Conservation (phyloP, 2,888 invertebrate genomes). For the Chouioia cunea region DNA sequence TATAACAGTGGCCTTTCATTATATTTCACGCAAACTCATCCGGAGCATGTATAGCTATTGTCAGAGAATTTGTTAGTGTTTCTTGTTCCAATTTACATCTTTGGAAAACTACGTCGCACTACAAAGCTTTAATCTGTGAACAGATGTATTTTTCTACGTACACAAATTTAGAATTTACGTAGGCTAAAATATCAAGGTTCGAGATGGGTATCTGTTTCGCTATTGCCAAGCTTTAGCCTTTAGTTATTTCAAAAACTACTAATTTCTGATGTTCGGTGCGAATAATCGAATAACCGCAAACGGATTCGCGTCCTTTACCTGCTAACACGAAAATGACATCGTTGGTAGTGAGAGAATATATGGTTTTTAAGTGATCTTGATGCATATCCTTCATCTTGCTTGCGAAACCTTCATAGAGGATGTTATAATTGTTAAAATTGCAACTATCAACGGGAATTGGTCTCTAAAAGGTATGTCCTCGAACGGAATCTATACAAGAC, state of each 20-base stretch:
- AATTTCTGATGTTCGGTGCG: constrained; percentile 42
- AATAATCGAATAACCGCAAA: constrained; percentile 37
- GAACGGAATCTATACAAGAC: too few relatives aligned
- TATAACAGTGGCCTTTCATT: constrained; percentile 51
- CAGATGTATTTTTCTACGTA: constrained; percentile 53
- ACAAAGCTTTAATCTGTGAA: constrained; percentile 45
- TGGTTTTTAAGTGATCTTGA: background rate
- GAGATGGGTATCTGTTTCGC: background rate
- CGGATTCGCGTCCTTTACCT: background rate
- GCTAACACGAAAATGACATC: constrained; percentile 16
- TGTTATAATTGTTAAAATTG: too few relatives aligned
- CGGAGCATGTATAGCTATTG: too few relatives aligned
- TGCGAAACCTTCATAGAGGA: too few relatives aligned
- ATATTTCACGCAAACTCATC: constrained; percentile 52
- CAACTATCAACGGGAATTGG: too few relatives aligned
- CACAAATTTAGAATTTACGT: constrained; percentile 52
- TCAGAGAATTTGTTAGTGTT: too few relatives aligned
- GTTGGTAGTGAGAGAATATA: constrained; percentile 10
- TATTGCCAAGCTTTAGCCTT: background rate
- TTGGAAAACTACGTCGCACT: too few relatives aligned
- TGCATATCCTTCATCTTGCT: too few relatives aligned
- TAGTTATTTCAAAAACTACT: constrained; percentile 25
- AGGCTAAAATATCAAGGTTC: constrained; percentile 46
- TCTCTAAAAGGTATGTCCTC: too few relatives aligned
- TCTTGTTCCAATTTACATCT: too few relatives aligned